phyloP scores from a whole-genome alignment of 2,888 invertebrate genomes.

The Dinocampus coccinellae region DNA sequence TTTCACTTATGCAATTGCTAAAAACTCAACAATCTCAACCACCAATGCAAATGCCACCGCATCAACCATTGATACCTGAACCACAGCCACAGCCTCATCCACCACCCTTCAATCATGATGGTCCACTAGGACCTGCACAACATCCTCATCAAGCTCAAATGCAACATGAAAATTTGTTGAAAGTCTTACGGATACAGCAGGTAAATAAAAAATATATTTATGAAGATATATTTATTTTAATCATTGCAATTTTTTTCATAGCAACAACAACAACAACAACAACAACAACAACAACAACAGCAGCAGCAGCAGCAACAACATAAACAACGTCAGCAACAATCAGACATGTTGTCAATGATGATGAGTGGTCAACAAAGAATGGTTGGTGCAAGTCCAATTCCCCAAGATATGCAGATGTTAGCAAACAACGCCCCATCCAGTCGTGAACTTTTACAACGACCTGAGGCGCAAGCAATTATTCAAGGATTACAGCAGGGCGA shows the following conservation, averaged over 20 bases:
- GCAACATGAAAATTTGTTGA: constrained; percentile 69
- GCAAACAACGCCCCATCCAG: constrained; percentile 71
- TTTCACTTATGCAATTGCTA: constrained; percentile 61
- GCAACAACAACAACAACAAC: no score
- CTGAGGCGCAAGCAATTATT: constrained; percentile 83
- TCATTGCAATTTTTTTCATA: neutral
- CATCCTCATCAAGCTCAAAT: constrained; percentile 66
- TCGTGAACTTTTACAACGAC: constrained; percentile 78
- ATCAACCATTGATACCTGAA: constrained; percentile 32
- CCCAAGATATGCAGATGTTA: constrained; percentile 69
- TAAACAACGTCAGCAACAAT: constrained; percentile 61
- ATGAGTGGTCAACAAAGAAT: constrained; percentile 74
- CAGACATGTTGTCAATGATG: constrained; percentile 73
- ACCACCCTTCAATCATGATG: constrained; percentile 60
- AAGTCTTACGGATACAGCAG: constrained; percentile 72
- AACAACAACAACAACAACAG: constrained; percentile 33
- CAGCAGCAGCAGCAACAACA: constrained; percentile 65
- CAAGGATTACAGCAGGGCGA: constrained; percentile 84
- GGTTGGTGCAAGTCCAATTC: constrained; percentile 70
- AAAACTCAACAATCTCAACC: constrained; percentile 58
- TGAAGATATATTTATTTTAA: neutral
- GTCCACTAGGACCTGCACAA: constrained; percentile 64
- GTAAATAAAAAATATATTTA: constrained; percentile 44
- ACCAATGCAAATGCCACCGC: constrained; percentile 47
- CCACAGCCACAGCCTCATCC: constrained; percentile 55